Conservation (phyloP, 2,113 vertebrate genomes). For the Salvelinus alpinus region DNA sequence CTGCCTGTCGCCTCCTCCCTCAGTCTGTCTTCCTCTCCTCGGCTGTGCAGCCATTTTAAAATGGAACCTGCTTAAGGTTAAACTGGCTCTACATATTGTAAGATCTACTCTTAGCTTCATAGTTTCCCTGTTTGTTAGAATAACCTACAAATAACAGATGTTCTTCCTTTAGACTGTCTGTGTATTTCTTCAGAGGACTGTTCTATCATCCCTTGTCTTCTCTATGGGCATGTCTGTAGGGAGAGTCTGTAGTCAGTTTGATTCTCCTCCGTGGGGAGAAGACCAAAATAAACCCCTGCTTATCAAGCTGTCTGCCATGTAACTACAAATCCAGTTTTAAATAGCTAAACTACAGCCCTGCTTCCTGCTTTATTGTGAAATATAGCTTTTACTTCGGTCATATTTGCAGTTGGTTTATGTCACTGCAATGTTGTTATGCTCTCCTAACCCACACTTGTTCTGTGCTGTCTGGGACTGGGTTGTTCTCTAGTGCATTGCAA, state of each 20-base stretch:
- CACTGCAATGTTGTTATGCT: neutral
- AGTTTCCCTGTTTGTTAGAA: no score
- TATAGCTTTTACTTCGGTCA: neutral
- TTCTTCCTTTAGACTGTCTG: no score
- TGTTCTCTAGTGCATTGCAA: neutral
- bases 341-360: neutral
- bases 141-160: no score
- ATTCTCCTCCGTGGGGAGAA: neutral
- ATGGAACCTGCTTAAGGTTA: neutral
- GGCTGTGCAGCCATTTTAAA: neutral
- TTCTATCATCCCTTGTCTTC: no score
- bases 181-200: no score
- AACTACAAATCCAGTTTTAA: no score
- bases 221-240: no score
- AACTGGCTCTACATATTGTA: neutral
- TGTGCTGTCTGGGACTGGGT: neutral
- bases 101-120: neutral
- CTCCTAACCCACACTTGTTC: neutral
- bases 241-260: neutral
- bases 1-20: neutral
- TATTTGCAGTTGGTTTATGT: neutral
- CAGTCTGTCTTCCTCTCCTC: neutral
- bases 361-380: neutral
- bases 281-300: neutral
- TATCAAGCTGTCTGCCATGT: neutral